Conservation (phyloP, 2,888 invertebrate species). For the Heliconius aoede region DNA sequence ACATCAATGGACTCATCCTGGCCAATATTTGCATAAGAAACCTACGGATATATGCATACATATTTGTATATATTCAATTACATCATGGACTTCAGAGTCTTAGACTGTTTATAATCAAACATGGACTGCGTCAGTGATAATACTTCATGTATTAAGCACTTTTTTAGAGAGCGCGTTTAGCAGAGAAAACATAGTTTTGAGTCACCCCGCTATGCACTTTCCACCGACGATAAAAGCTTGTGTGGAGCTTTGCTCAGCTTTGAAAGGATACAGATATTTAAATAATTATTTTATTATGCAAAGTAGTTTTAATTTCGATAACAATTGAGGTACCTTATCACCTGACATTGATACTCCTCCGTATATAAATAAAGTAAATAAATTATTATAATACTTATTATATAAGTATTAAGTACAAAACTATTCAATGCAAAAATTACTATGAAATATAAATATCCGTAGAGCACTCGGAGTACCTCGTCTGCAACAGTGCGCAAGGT, state of each 20-base stretch:
- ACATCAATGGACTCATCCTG: conserved; percentile 6
- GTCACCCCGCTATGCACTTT: too few relatives aligned
- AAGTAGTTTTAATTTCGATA: not conserved
- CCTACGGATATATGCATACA: not conserved
- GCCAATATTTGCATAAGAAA: conserved; percentile 2
- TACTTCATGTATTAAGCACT: too few relatives aligned
- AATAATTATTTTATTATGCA: not conserved
- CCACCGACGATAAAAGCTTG: too few relatives aligned
- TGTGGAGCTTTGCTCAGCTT: too few relatives aligned
- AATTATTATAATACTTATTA: too few relatives aligned
- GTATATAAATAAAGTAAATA: too few relatives aligned
- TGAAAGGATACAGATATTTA: not conserved
- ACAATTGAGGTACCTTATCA: too few relatives aligned
- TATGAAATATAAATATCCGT: not conserved
- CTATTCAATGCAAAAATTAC: not conserved
- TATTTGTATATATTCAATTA: conserved; percentile 13
- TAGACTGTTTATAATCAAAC: conserved; percentile 5
- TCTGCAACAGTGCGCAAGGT: not conserved
- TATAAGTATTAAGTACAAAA: too few relatives aligned
- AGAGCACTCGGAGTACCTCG: not conserved
- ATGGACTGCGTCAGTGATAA: not conserved
- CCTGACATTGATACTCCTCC: too few relatives aligned
- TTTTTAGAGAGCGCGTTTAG: too few relatives aligned
- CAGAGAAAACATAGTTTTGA: too few relatives aligned
- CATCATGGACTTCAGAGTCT: not conserved